These are phyloP conservation scores for Holacanthus passer DNA, from an alignment of 2,113 vertebrate species.

Conservation along the genomic window DNA sequence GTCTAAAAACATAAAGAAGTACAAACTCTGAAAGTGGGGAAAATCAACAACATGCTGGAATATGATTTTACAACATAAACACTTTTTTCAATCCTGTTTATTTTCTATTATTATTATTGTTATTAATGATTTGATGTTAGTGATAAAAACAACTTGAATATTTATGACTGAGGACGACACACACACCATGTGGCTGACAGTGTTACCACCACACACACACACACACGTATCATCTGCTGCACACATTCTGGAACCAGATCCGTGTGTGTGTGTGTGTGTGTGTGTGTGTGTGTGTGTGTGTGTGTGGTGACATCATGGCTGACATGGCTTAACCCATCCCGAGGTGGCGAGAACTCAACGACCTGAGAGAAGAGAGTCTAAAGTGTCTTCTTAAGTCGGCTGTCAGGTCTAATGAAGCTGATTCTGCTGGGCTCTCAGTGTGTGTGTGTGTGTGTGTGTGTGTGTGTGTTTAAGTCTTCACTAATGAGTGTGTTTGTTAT, in stretches of 20 bases:
- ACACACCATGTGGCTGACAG: conserved; percentile 5
- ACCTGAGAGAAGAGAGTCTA: conserved; percentile 10
- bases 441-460: conserved; percentile 25
- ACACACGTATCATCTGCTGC: conserved; percentile 34
- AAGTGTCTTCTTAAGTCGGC: conserved; percentile 42
- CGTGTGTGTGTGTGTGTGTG: conserved; percentile 23
- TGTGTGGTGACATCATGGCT: conserved; percentile 37
- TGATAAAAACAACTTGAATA: conserved; percentile 19
- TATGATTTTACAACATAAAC: no score
- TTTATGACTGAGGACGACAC: conserved; percentile 6
- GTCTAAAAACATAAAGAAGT: no score
- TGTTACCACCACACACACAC: conserved; percentile 16
- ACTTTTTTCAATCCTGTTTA: no score
- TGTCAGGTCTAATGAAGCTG: conserved; percentile 54
- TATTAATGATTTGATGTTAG: not conserved
- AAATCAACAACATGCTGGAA: no score
- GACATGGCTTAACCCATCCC: conserved; percentile 27
- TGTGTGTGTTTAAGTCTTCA: conserved; percentile 1
- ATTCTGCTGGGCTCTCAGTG: conserved; percentile 29
- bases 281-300: conserved; percentile 36
- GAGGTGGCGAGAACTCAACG: conserved; percentile 48
- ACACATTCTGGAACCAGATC: conserved; percentile 37
- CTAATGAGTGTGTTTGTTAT: not conserved
- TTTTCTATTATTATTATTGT: no score
- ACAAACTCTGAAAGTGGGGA: no score